A percentile compares a stretch with the other conserved stretches of the same genome.
Conservation (phyloP, 2,888 invertebrate species). For the Drosophila lacicola region DNA sequence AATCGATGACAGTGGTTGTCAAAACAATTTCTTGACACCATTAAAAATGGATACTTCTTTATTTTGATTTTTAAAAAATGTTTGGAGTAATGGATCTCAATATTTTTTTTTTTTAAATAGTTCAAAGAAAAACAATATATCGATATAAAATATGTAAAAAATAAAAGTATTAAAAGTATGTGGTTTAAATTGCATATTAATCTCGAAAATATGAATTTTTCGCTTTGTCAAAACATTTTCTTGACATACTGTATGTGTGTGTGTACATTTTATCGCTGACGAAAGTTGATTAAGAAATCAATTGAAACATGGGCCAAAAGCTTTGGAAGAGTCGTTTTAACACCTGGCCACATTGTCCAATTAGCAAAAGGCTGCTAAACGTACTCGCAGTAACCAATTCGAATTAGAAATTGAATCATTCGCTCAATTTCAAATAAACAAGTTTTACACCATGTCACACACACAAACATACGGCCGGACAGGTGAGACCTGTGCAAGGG, state of each 20-base stretch:
- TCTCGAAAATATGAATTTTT: too few relatives aligned
- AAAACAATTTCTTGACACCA: too few relatives aligned
- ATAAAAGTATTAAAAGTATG: too few relatives aligned
- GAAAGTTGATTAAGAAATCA: conserved; percentile 52
- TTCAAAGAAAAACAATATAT: too few relatives aligned
- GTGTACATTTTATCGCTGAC: conserved; percentile 32
- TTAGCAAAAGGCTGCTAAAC: conserved; percentile 47
- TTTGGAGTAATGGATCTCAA: too few relatives aligned
- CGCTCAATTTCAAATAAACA: conserved; percentile 42
- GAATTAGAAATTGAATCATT: conserved; percentile 39
- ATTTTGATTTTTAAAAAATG: too few relatives aligned
- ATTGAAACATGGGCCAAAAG: conserved; percentile 24
- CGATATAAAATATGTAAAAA: too few relatives aligned
- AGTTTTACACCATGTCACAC: conserved; percentile 25
- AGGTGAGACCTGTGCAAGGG: conserved; percentile 31
- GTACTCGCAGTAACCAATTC: conserved; percentile 21
- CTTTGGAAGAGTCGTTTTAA: conserved; percentile 19
- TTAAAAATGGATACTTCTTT: too few relatives aligned
- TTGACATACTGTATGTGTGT: conserved; percentile 1
- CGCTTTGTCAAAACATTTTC: too few relatives aligned
- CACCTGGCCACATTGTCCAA: conserved; percentile 43
- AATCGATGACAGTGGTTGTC: too few relatives aligned
- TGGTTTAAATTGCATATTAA: too few relatives aligned
- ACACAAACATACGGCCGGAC: conserved; percentile 14
- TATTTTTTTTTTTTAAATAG: too few relatives aligned